phyloP scores from a whole-genome alignment of 2,888 invertebrate genomes.

The Luperina testacea region DNA sequence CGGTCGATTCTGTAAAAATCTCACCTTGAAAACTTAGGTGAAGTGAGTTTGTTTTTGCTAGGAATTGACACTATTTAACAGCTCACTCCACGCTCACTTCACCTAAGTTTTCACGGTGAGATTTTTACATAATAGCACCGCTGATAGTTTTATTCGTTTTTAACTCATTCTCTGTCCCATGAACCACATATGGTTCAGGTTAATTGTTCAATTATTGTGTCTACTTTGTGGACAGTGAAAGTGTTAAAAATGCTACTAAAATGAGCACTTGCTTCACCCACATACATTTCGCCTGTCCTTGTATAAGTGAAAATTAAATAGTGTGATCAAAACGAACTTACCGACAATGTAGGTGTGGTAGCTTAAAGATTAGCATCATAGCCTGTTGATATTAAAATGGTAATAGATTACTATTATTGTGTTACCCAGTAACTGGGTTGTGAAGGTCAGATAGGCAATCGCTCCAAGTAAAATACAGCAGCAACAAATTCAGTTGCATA shows the following conservation, averaged over 20 bases:
- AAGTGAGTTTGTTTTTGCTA: too few relatives aligned
- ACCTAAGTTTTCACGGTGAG: too few relatives aligned
- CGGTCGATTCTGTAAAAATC: too few relatives aligned
- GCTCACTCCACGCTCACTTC: too few relatives aligned
- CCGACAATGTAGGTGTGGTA: background rate
- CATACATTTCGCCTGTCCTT: background rate
- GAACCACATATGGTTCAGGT: too few relatives aligned
- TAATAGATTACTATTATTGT: background rate
- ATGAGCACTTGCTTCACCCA: background rate
- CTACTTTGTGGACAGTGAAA: too few relatives aligned
- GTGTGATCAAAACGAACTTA: background rate
- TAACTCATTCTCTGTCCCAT: too few relatives aligned
- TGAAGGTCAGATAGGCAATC: background rate
- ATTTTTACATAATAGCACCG: too few relatives aligned
- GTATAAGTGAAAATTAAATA: background rate
- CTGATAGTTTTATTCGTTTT: background rate
- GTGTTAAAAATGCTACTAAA: background rate
- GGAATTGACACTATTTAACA: too few relatives aligned
- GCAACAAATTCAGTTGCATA: background rate
- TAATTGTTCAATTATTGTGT: too few relatives aligned
- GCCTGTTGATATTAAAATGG: background rate
- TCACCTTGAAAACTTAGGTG: too few relatives aligned
- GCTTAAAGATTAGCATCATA: too few relatives aligned
- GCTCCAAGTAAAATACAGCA: background rate
- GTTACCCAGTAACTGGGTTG: background rate